A percentile compares a stretch with the other conserved stretches of the same genome.
These are phyloP conservation scores for Burhinus oedicnemus DNA, from an alignment of 2,113 vertebrate species.

Conservation along the genomic window DNA sequence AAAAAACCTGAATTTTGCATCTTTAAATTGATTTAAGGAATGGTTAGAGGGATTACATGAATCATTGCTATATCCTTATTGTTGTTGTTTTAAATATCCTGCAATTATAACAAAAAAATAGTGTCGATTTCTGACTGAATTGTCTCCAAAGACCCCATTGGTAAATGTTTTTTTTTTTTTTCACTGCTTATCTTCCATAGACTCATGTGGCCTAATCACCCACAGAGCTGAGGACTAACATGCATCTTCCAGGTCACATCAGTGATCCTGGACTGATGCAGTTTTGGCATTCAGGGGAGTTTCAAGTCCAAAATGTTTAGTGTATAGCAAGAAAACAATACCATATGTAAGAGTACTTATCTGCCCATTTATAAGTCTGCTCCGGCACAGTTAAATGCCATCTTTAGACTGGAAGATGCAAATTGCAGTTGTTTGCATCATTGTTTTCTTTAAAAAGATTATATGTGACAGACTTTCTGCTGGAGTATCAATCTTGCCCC, in stretches of 20 bases:
- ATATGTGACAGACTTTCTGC: background rate
- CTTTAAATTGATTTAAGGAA: background rate
- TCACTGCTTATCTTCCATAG: background rate
- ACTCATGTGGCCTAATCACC: background rate
- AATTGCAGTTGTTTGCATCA: background rate
- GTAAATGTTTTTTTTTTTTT: background rate
- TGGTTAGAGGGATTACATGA: background rate
- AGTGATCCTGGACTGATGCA: background rate
- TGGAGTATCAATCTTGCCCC: constrained; percentile 23
- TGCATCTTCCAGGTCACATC: background rate
- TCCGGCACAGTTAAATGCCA: background rate
- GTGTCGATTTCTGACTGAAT: background rate
- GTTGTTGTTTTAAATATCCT: background rate
- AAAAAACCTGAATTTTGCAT: background rate
- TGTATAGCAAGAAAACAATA: background rate
- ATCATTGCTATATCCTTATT: background rate
- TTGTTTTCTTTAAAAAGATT: background rate
- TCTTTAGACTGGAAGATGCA: background rate
- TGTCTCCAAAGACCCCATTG: background rate
- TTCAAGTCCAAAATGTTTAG: background rate
- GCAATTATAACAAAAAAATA: background rate
- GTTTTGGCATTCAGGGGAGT: background rate
- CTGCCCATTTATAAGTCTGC: background rate
- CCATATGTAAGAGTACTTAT: background rate
- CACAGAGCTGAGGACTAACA: background rate